Evolutionary conservation across 1,140 invertebrate genomes (phyloP).

Genomic region (Ganaspis sp.): DNA sequence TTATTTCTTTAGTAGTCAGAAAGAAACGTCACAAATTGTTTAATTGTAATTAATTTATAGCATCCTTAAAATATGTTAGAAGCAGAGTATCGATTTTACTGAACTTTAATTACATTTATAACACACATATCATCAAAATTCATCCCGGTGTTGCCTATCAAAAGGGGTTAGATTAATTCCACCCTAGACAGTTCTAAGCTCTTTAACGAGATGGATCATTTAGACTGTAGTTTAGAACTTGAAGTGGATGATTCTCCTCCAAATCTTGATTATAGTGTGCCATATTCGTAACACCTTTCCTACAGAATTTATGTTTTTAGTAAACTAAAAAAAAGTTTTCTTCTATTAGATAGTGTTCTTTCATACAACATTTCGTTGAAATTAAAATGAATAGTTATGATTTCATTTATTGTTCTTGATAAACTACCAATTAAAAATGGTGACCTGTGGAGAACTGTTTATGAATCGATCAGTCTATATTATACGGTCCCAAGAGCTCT

Average conservation of each 20-base stretch:
- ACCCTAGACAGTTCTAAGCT: slow-evolving; percentile 66
- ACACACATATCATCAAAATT: slow-evolving; percentile 21
- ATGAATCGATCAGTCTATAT: slow-evolving; percentile 44
- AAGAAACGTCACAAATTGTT: too few relatives aligned
- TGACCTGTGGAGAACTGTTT: too few relatives aligned
- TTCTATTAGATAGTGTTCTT: too few relatives aligned
- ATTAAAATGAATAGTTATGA: too few relatives aligned
- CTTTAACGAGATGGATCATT: slow-evolving; percentile 73
- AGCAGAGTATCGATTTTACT: too few relatives aligned
- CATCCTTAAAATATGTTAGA: too few relatives aligned
- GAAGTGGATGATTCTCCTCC: not conserved
- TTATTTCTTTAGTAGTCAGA: too few relatives aligned
- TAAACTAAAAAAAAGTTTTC: too few relatives aligned
- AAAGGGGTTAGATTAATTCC: slow-evolving; percentile 65
- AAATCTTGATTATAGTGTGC: not conserved
- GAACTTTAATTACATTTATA: not conserved
- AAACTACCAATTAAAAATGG: too few relatives aligned
- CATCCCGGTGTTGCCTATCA: slow-evolving; percentile 18
- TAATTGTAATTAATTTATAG: too few relatives aligned
- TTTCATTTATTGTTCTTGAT: too few relatives aligned
- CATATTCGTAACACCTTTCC: not conserved
- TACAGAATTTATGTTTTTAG: not conserved
- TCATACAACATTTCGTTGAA: too few relatives aligned
- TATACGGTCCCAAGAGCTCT: slow-evolving; percentile 52
- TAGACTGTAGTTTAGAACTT: slow-evolving; percentile 9